A percentile compares a stretch with the other conserved stretches of the same genome.
phyloP scores from a whole-genome alignment of 2,888 invertebrate species.

The Hyles lineata region DNA sequence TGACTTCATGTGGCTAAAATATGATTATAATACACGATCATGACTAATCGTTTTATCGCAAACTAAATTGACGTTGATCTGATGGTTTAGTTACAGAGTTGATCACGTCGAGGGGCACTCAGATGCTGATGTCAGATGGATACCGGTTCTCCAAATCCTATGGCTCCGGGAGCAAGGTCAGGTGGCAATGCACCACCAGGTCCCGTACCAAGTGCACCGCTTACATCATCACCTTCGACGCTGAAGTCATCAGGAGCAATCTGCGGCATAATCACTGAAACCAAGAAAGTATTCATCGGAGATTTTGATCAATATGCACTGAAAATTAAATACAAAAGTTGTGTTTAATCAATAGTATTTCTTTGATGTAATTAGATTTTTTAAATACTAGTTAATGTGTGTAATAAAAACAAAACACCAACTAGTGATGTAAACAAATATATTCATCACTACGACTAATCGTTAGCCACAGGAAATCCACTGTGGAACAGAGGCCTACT shows the following conservation, averaged over 20 bases:
- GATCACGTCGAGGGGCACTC: slow-evolving; percentile 56
- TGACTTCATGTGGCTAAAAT: too few relatives aligned
- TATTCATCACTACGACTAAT: too few relatives aligned
- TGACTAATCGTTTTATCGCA: too few relatives aligned
- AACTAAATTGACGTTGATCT: too few relatives aligned
- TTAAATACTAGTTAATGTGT: too few relatives aligned
- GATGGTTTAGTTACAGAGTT: slow-evolving; percentile 48
- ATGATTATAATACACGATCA: too few relatives aligned
- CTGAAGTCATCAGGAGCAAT: slow-evolving; percentile 31
- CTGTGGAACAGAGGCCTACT: too few relatives aligned
- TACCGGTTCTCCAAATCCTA: slow-evolving; percentile 60
- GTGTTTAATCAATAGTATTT: too few relatives aligned
- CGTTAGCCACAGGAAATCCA: too few relatives aligned
- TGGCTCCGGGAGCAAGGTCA: slow-evolving; percentile 41
- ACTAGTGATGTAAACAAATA: too few relatives aligned
- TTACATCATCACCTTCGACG: slow-evolving; percentile 37
- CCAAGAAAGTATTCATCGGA: background rate
- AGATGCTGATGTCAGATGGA: slow-evolving; percentile 57
- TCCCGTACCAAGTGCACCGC: slow-evolving; percentile 44
- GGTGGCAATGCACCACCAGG: slow-evolving; percentile 42
- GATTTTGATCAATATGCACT: background rate
- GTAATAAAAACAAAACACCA: too few relatives aligned
- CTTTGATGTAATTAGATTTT: too few relatives aligned
- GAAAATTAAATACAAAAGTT: background rate
- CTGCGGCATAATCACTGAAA: slow-evolving; percentile 37